phyloP scores from a whole-genome alignment of 2,113 vertebrate genomes.

The Syrmaticus mikado region DNA sequence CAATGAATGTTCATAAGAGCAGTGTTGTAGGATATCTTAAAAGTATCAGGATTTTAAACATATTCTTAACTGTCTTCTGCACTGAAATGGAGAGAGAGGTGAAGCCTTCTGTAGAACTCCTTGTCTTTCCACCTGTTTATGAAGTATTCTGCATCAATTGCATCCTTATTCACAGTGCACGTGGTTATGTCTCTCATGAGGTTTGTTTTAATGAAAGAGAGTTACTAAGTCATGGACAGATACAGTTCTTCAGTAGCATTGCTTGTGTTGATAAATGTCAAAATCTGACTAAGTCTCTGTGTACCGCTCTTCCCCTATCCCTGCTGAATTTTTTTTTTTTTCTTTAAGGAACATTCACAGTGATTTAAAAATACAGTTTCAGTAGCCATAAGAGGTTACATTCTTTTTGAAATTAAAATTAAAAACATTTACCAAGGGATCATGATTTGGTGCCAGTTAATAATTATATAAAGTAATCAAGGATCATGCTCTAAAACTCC shows the following conservation, averaged over 20 bases:
- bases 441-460: slow-evolving; percentile 29
- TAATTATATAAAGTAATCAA: slow-evolving; percentile 32
- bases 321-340: background rate
- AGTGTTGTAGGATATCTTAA: background rate
- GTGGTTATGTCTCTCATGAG: background rate
- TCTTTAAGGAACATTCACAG: background rate
- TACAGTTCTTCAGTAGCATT: background rate
- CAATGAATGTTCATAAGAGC: background rate
- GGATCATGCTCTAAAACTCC: background rate
- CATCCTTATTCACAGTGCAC: background rate
- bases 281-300: background rate
- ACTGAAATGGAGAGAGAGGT: background rate
- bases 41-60: background rate
- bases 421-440: slow-evolving; percentile 37
- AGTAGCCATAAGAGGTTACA: background rate
- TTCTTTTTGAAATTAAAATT: slow-evolving; percentile 39
- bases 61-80: background rate
- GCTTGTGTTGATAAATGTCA: background rate
- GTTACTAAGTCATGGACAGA: background rate
- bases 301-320: background rate
- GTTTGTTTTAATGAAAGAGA: background rate
- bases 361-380: slow-evolving; percentile 22
- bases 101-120: background rate
- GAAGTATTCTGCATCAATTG: background rate
- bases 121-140: background rate